Base-by-base conservation (phyloP, 2,113 vertebrate species). In the Tautogolabrus adspersus region DNA sequence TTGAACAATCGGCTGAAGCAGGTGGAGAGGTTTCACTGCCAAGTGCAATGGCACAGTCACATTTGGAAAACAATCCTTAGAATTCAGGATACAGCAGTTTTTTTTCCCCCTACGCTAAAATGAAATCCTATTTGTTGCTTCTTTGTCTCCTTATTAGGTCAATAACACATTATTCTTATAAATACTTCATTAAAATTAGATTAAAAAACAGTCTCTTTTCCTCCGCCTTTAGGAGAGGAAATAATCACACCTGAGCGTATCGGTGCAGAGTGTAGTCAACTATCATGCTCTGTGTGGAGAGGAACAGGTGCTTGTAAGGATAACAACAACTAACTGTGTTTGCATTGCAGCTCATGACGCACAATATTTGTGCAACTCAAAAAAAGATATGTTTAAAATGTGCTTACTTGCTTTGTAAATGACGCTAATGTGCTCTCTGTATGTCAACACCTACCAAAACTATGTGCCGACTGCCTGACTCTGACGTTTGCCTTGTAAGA, bases 401-500 rank as follows among this genome's bases (percentile, higher is more conserved):
- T 47, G 16, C 46, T 47, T 15, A 13, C 4, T 18, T 47, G 6
- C 46, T 47, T 47, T 47, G 12, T 47, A 16, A 16, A 47, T 13
- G 46, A 51, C 18, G 6, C 47, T n/a, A 52, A 19, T n/a, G 8
- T 18, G 6, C 47, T 18, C 47, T 54, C 4, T 47, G 3, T 18
- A 47, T 46, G 37, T 23, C 37, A 74, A 8, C 22, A 47, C 1
- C 9, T 22, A 19, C 22, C 21, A 64, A 55, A 64, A 78, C 30
- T 66, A 6, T 49, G 16, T 49, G 46, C 26, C 26, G 2, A 49
- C 16, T 49, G 60, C 23, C 38, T 12, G 9, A 37, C 56, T 57
- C 23, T 16, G 44, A 56, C 13, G 10, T 26, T 42, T 63, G 22
- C 69, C 37, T 59, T 54, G 70, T 52, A 42, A 40, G 68, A 64